Percentiles rank a stretch among this genome's conserved stretches.
Conservation (phyloP, 2,113 vertebrate species). For the Glaucomys volans region DNA sequence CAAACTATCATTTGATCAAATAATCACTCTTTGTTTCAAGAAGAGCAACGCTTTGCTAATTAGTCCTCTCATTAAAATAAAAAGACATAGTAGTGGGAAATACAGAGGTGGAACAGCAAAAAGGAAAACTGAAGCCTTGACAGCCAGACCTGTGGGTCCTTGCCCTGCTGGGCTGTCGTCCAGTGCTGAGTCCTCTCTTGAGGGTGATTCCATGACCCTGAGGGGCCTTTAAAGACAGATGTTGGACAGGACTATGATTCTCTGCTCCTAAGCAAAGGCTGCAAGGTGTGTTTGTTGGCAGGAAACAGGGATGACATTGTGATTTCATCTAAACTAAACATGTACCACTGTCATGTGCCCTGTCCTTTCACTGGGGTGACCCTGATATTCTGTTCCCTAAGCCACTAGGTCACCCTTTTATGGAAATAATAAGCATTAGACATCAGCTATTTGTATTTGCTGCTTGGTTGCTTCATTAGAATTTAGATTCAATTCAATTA, state of each 20-base stretch:
- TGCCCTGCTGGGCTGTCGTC: accelerated
- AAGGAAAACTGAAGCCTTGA: background rate
- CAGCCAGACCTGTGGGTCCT: background rate
- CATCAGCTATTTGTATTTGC: background rate
- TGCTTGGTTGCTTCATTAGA: constrained; percentile 23
- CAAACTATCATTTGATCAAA: background rate
- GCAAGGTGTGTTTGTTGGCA: background rate
- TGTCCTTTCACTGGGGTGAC: background rate
- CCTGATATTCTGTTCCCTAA: background rate
- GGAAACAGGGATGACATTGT: background rate
- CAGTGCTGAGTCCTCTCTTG: background rate
- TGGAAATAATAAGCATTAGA: background rate
- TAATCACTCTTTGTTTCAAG: background rate
- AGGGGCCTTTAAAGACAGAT: background rate
- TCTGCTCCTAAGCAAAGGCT: background rate
- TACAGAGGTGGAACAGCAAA: too few relatives aligned
- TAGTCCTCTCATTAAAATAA: background rate
- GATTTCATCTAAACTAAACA: background rate
- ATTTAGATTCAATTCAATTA: constrained; percentile 46
- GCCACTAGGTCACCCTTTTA: background rate
- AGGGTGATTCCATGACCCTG: accelerated
- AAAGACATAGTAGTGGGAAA: background rate
- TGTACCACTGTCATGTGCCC: background rate
- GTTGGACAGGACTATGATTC: accelerated
- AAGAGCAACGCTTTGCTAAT: background rate